Evolutionary conservation across 2,113 vertebrate species (phyloP).

Genomic region (Serranochromis macrocephalus): DNA sequence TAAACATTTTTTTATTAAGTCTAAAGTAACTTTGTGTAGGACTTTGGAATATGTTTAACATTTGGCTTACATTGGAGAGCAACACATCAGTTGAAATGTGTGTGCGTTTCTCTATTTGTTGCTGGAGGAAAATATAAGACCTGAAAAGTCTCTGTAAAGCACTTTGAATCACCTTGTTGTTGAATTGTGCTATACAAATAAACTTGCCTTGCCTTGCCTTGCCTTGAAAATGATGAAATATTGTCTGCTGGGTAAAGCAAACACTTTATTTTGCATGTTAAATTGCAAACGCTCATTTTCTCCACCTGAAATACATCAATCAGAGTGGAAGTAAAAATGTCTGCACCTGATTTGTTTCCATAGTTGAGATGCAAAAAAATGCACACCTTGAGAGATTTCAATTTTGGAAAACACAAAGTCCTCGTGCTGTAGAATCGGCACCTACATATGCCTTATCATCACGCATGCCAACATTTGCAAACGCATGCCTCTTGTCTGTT

Average conservation of each 20-base stretch:
- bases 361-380: constrained; percentile 25
- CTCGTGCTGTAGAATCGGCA: not conserved
- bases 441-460: not conserved
- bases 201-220: too few species aligned
- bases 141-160: too few species aligned
- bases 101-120: not conserved
- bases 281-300: not conserved
- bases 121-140: not conserved
- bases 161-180: too few species aligned
- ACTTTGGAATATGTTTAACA: not conserved
- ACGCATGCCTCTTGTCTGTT: not conserved
- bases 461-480: not conserved
- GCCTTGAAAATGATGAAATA: not conserved
- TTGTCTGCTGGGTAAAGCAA: not conserved
- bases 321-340: not conserved
- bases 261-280: not conserved
- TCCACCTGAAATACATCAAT: not conserved
- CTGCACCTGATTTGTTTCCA: not conserved
- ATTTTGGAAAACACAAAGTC: not conserved
- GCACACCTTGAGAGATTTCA: not conserved
- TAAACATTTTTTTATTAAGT: not conserved
- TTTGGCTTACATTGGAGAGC: not conserved
- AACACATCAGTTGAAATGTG: not conserved
- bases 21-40: not conserved
- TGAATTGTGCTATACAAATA: too few species aligned